Evolutionary conservation across 2,113 vertebrate genomes (phyloP), one percentile per base, ranked within the genome.

Genomic region (Mixornis gularis): DNA sequence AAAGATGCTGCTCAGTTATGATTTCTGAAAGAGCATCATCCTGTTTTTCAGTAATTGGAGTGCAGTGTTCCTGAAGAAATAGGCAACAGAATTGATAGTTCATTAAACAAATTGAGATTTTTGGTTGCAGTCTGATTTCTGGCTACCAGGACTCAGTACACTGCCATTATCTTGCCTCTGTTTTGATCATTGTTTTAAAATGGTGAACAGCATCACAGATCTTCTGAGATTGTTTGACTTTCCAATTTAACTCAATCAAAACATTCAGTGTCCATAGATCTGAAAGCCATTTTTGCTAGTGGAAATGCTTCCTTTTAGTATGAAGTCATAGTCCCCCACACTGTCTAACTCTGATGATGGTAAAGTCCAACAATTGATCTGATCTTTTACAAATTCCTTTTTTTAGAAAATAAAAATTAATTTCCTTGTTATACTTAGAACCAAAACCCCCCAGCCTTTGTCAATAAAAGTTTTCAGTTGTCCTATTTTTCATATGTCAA

Each of bases 371-470:
- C 7, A 69, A n/a, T 24, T 32, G 6, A 3, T 79, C 24, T 64
- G 32, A 9, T 43, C 30, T 81, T 85, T 38, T 55, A 32, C 53
- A 36, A 55, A 48, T 1, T 43, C 20, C 22, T 51, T 32, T 76
- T 13, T 36, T 69, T 26, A 32, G 12, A 51, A 73, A 78, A 49
- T 20, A 55, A 59, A 66, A 66, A 27, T 36, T 49, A 2, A 30
- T 70, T 74, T 85, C 51, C 7, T 51, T 63, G 4, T n/a, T 62
- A 20, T 22, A 49, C 17, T 53, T 82, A 43, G 5, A 82, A 7
- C 11, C 7, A 56, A 53, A 71, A 29, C 0, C 0, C 3, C 5
- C 0, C 26, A 63, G 7, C 12, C 30, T 71, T 87, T 66, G 13
- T 55, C 43, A 76, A 22, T 40, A 60, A 20, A 85, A 73, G n/a